phyloP scores from a whole-genome alignment of 2,888 invertebrate species.

The Penaeus monodon region DNA sequence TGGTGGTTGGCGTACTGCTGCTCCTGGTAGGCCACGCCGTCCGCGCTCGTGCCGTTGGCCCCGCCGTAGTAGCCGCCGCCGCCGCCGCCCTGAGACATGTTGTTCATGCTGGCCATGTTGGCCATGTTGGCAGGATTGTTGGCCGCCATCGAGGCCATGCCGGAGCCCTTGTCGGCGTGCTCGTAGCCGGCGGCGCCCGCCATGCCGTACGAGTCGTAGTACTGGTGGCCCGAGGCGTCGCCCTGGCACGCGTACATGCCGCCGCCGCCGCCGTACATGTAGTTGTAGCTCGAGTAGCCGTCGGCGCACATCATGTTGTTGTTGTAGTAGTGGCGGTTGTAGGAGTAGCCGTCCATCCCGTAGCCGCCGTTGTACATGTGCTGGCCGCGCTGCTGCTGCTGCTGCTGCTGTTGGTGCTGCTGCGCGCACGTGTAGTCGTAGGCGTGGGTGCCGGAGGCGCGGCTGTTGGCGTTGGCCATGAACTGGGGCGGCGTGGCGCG shows the following conservation, averaged over 20 bases:
- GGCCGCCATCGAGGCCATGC: slow-evolving; percentile 51
- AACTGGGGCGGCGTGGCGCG: slow-evolving; percentile 65
- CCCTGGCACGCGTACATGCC: slow-evolving; percentile 60
- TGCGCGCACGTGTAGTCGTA: slow-evolving; percentile 61
- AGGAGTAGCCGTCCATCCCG: slow-evolving; percentile 62
- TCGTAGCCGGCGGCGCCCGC: slow-evolving; percentile 55
- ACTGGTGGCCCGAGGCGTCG: slow-evolving; percentile 58
- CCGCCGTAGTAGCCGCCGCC: slow-evolving; percentile 28
- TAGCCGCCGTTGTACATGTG: slow-evolving; percentile 73
- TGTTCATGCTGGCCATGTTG: slow-evolving; percentile 42
- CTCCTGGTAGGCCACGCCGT: slow-evolving; percentile 58
- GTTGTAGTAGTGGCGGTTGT: slow-evolving; percentile 64
- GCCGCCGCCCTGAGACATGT: slow-evolving; percentile 37
- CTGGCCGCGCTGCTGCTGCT: slow-evolving; percentile 81
- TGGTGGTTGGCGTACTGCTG: slow-evolving; percentile 55
- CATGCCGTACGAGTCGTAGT: slow-evolving; percentile 62
- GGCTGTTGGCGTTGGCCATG: slow-evolving; percentile 44
- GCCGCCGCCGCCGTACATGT: slow-evolving; percentile 47
- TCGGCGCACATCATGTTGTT: slow-evolving; percentile 64
- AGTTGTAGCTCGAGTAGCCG: slow-evolving; percentile 57
- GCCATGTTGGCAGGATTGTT: slow-evolving; percentile 38
- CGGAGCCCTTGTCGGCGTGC: slow-evolving; percentile 56
- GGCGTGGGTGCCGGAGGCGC: slow-evolving; percentile 42
- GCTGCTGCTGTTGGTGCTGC: slow-evolving; percentile 72
- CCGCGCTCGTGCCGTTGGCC: slow-evolving; percentile 27